Evolutionary conservation across 2,113 vertebrate genomes (phyloP).

Genomic region (Hystrix brachyura): DNA sequence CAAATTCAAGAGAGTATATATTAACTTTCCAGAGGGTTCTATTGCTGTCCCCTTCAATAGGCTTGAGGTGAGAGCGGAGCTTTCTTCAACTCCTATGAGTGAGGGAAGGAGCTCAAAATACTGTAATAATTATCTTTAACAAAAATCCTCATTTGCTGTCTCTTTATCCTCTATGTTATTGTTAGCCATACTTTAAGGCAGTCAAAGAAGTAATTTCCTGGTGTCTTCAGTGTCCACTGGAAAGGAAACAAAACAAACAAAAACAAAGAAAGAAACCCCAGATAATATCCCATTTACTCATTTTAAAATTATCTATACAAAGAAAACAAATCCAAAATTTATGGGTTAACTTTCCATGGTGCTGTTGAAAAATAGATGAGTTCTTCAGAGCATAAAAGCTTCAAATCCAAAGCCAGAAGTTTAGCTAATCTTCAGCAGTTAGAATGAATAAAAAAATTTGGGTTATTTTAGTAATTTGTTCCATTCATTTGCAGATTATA

Average conservation of each 20-base stretch:
- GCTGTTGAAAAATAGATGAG: background rate
- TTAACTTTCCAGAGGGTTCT: background rate
- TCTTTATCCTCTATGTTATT: background rate
- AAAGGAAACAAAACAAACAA: background rate
- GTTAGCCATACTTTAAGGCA: background rate
- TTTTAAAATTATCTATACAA: constrained; percentile 56
- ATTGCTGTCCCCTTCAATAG: background rate
- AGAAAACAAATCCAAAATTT: constrained; percentile 7
- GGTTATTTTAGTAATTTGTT: constrained; percentile 43
- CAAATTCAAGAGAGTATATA: background rate
- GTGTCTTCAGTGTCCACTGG: background rate
- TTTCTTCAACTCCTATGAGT: background rate
- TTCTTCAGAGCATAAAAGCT: background rate
- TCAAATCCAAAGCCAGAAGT: constrained; percentile 19
- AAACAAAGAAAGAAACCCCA: background rate
- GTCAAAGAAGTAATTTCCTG: background rate
- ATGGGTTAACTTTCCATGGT: background rate
- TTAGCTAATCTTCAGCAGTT: constrained; percentile 44
- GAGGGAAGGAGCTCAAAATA: background rate
- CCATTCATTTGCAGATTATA: constrained; percentile 31
- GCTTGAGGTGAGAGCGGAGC: background rate
- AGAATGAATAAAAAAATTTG: constrained; percentile 26
- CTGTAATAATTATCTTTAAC: background rate
- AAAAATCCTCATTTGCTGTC: background rate
- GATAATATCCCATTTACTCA: background rate